These are phyloP conservation scores for Euplagia quadripunctaria DNA, from an alignment of 2,888 invertebrate genomes.

Conservation along the genomic window DNA sequence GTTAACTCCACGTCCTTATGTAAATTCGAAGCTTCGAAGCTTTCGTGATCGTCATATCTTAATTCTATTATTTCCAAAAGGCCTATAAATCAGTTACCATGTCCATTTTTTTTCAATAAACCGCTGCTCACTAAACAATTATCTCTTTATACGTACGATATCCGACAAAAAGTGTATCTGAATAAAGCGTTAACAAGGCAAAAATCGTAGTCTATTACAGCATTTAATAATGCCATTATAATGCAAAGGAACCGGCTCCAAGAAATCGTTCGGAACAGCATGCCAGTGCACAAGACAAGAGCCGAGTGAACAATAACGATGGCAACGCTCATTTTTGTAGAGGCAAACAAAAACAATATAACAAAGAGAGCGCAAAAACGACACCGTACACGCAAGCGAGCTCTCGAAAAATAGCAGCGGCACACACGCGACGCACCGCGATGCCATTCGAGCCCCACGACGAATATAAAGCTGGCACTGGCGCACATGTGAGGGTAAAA, in stretches of 20 bases:
- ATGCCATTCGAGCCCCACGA: slow-evolving; percentile 63
- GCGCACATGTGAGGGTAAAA: slow-evolving; percentile 62
- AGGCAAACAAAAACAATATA: slow-evolving; percentile 79
- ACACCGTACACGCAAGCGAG: slow-evolving; percentile 76
- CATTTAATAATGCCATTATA: slow-evolving; percentile 70
- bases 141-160: slow-evolving; percentile 58
- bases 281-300: slow-evolving; percentile 60
- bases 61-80: slow-evolving; percentile 59
- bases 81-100: slow-evolving; percentile 59
- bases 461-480: slow-evolving; percentile 25
- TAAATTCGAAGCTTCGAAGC: slow-evolving; percentile 67
- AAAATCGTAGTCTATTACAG: slow-evolving; percentile 65
- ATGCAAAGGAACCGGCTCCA: slow-evolving; percentile 60
- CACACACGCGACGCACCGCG: slow-evolving; percentile 53
- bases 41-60: slow-evolving; percentile 64
- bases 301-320: slow-evolving; percentile 76
- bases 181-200: slow-evolving; percentile 73
- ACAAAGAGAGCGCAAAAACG: slow-evolving; percentile 80
- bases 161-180: slow-evolving; percentile 62
- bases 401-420: slow-evolving; percentile 77
- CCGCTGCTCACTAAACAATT: slow-evolving; percentile 58
- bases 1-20: slow-evolving; percentile 78
- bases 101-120: slow-evolving; percentile 57
- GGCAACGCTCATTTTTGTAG: slow-evolving; percentile 77
- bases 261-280: slow-evolving; percentile 62